Percentiles rank a stretch among this genome's conserved stretches.
These are phyloP conservation scores for Cybosia mesomella DNA, from an alignment of 2,888 invertebrate genomes.

Conservation along the genomic window DNA sequence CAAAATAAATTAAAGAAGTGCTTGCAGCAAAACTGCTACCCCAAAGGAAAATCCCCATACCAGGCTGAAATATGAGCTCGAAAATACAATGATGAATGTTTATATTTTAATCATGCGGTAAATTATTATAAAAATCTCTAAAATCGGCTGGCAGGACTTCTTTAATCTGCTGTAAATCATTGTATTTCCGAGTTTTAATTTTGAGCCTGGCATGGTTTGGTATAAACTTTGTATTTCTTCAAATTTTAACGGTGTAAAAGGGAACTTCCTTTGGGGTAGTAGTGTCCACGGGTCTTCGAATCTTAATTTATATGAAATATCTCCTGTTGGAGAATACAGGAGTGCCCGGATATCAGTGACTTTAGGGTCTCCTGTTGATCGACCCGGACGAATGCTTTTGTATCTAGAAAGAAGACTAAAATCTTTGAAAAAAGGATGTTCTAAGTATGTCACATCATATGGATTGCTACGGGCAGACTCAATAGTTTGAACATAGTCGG, in stretches of 20 bases:
- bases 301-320: constrained; percentile 29
- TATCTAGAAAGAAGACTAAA: constrained; percentile 7
- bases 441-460: no score
- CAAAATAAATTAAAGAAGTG: neutral
- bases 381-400: constrained; percentile 11
- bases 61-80: neutral
- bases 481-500: constrained; percentile 23
- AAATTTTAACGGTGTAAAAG: no score
- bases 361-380: constrained; percentile 18
- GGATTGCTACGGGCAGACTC: constrained; percentile 4
- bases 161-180: no score
- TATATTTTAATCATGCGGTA: neutral
- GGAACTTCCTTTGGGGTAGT: constrained; percentile 26
- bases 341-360: constrained; percentile 27
- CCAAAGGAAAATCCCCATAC: neutral
- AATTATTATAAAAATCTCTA: no score
- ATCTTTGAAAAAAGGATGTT: no score
- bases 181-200: no score
- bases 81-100: neutral
- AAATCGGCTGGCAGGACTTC: no score
- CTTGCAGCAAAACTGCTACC: neutral
- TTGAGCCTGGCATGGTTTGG: no score
- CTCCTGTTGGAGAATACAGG: constrained; percentile 22
- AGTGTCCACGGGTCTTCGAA: constrained; percentile 26
- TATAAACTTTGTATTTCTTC: no score